phyloP scores from a whole-genome alignment of 2,113 vertebrate species.

The Fulica atra region DNA sequence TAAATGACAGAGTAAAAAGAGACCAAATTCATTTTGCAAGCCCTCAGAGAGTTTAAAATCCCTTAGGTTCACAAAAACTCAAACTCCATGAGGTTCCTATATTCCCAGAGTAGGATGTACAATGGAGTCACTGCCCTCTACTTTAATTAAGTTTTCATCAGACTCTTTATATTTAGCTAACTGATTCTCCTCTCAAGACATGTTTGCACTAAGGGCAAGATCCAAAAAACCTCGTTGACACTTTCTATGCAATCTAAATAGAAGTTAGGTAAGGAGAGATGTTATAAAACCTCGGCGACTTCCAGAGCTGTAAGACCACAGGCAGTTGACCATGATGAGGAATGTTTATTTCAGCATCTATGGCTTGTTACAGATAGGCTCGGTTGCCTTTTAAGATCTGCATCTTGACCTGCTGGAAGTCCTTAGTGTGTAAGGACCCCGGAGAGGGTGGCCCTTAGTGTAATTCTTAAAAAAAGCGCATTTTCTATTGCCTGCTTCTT shows the following conservation, averaged over 20 bases:
- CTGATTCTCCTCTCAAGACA: not conserved
- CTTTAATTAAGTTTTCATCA: constrained; percentile 39
- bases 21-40: constrained; percentile 43
- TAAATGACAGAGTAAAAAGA: constrained; percentile 49
- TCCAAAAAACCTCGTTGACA: not conserved
- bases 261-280: not conserved
- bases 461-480: not conserved
- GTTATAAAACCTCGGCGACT: not conserved
- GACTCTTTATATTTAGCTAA: not conserved
- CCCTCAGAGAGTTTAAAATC: constrained; percentile 27
- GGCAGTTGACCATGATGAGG: not conserved
- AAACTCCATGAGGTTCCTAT: not conserved
- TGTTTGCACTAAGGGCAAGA: not conserved
- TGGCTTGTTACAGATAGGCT: not conserved
- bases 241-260: not conserved
- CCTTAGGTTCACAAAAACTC: constrained; percentile 36
- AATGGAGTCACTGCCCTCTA: not conserved
- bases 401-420: not conserved
- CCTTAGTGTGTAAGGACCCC: not conserved
- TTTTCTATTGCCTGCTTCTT: not conserved
- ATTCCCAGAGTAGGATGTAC: not conserved
- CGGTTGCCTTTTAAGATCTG: not conserved
- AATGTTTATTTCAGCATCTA: not conserved
- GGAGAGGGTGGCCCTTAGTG: not conserved
- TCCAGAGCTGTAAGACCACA: not conserved